Evolutionary conservation across 2,888 invertebrate species (phyloP).

Genomic region (Magallana nippona): DNA sequence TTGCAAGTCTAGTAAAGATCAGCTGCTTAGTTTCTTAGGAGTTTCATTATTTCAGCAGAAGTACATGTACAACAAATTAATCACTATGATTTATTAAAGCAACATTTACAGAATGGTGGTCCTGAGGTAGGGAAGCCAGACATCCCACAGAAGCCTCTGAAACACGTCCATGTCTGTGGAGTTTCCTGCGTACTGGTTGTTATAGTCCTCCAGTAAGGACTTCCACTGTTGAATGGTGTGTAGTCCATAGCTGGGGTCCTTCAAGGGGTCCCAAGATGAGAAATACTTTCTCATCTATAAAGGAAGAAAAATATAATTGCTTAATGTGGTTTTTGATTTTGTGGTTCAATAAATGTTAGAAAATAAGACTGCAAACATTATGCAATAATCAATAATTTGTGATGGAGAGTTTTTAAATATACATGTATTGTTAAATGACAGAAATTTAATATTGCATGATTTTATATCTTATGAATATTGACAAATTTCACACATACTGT

Average conservation of each 20-base stretch:
- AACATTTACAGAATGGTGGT: constrained; percentile 86
- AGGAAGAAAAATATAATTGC: not conserved
- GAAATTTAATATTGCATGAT: too few species aligned
- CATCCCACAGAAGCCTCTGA: constrained; percentile 92
- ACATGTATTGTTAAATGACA: too few species aligned
- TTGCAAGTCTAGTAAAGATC: too few species aligned
- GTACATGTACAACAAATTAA: too few species aligned
- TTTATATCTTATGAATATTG: too few species aligned
- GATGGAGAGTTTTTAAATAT: too few species aligned
- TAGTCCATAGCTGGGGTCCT: constrained; percentile 79
- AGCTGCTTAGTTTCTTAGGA: not conserved
- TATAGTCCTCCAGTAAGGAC: constrained; percentile 77
- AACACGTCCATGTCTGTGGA: constrained; percentile 83
- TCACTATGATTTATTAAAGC: not conserved
- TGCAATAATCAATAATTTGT: too few species aligned
- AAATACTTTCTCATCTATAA: constrained; percentile 85
- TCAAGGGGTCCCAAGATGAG: constrained; percentile 88
- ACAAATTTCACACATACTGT: too few species aligned
- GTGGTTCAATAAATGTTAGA: too few species aligned
- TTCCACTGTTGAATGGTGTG: constrained; percentile 80
- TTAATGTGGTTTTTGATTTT: too few species aligned
- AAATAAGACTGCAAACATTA: too few species aligned
- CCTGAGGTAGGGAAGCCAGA: constrained; percentile 92
- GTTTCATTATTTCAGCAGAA: not conserved
- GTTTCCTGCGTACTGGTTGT: constrained; percentile 60